Percentiles rank a stretch among this genome's conserved stretches.
Evolutionary conservation across 64 coral and sea anemone species (phyloP).

Genomic region (Actinia equina): DNA sequence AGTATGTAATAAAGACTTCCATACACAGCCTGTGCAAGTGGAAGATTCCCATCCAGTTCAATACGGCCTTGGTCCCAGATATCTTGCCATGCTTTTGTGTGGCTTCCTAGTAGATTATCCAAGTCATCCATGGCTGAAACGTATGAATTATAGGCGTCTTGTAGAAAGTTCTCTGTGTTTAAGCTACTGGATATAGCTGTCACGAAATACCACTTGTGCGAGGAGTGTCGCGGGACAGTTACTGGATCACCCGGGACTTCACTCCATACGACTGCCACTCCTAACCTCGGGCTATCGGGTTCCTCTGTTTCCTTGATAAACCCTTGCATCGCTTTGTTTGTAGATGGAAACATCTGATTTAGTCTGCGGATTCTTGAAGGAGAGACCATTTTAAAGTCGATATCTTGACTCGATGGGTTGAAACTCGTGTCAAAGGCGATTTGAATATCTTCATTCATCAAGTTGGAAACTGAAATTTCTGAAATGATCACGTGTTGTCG

Average conservation of each 20-base stretch:
- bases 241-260: slow-evolving; percentile 41
- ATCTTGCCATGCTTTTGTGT: slow-evolving; percentile 65
- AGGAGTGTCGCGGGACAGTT: slow-evolving; percentile 18
- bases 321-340: slow-evolving; percentile 52
- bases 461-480: slow-evolving; percentile 66
- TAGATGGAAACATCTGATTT: neutral
- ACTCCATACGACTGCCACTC: slow-evolving; percentile 78
- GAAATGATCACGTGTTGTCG: slow-evolving; percentile 60
- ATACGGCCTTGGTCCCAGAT: slow-evolving; percentile 70
- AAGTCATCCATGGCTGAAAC: slow-evolving; percentile 31
- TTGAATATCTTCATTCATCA: slow-evolving; percentile 36
- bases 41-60: slow-evolving; percentile 77
- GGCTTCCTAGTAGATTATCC: slow-evolving; percentile 45
- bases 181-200: slow-evolving; percentile 82
- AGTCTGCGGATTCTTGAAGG: slow-evolving; percentile 2
- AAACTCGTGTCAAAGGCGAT: slow-evolving; percentile 51
- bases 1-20: slow-evolving; percentile 95
- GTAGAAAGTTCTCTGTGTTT: slow-evolving; percentile 53
- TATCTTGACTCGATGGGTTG: slow-evolving; percentile 63
- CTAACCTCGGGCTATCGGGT: slow-evolving; percentile 54
- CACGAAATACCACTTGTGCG: slow-evolving; percentile 70
- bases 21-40: slow-evolving; percentile 63
- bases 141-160: slow-evolving; percentile 53
- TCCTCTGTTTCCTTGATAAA: slow-evolving; percentile 80
- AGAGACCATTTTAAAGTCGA: slow-evolving; percentile 45